Evolutionary conservation across 1,140 invertebrate genomes (phyloP).

Genomic region (Drosophila chauvacae): DNA sequence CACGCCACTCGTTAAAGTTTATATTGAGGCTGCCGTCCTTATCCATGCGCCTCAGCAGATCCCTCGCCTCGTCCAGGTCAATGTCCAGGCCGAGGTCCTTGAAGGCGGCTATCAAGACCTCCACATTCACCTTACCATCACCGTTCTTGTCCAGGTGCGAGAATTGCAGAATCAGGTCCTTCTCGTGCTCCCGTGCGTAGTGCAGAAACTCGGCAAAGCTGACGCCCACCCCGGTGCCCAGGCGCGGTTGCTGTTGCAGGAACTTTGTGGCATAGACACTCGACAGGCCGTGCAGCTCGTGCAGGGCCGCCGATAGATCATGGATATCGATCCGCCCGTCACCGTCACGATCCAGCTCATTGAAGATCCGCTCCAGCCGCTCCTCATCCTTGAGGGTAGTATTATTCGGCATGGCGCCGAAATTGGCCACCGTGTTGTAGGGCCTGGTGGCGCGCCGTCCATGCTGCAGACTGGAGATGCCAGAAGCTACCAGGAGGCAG

Average conservation of each 20-base stretch:
- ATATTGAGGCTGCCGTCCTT: conserved; percentile 97
- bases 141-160: conserved; percentile 95
- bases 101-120: conserved; percentile 92
- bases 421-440: conserved; percentile 45
- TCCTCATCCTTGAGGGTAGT: conserved; percentile 90
- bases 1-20: conserved; percentile 98
- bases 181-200: conserved; percentile 97
- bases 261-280: conserved; percentile 96
- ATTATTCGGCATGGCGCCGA: conserved; percentile 83
- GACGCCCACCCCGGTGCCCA: conserved; percentile 90
- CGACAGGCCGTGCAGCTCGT: conserved; percentile 91
- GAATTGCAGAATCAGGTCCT: conserved; percentile 95
- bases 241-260: conserved; percentile 90
- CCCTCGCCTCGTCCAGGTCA: conserved; percentile 90
- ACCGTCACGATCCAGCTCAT: conserved; percentile 94
- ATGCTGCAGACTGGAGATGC: conserved; percentile 50
- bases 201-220: conserved; percentile 96
- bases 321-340: conserved; percentile 97
- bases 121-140: conserved; percentile 94
- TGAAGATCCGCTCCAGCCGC: conserved; percentile 93
- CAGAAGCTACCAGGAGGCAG: conserved; percentile 1
- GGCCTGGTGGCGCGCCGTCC: conserved; percentile 47
- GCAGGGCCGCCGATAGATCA: conserved; percentile 93
- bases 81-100: conserved; percentile 92
- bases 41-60: conserved; percentile 93